Evolutionary conservation across 2,797 vertebrate species (phyloP).

Genomic region (Catostomus latipinnis): DNA sequence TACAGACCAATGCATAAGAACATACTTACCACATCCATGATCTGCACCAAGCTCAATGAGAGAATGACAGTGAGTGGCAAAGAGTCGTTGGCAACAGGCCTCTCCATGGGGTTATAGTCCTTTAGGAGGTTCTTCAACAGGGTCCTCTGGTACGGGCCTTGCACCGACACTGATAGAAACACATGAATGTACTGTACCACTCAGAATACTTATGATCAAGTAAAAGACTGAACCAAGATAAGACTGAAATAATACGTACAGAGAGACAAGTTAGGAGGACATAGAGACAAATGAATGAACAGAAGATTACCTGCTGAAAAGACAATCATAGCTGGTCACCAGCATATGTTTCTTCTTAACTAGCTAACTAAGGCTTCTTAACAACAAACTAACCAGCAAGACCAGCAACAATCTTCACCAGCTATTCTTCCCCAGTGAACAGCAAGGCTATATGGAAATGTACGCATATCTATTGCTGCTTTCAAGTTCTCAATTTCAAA

Average conservation of each 20-base stretch:
- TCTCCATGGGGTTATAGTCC: conserved; percentile 95
- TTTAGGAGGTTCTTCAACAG: conserved; percentile 93
- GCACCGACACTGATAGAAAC: conserved; percentile 82
- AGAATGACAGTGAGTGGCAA: conserved; percentile 90
- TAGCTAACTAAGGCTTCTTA: no score
- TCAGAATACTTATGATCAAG: not conserved
- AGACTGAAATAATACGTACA: not conserved
- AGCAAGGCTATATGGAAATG: no score
- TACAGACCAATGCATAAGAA: not conserved
- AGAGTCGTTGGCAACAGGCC: conserved; percentile 94
- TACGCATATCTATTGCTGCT: no score
- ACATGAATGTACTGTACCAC: conserved; percentile 3
- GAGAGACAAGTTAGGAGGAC: not conserved
- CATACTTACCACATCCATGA: conserved; percentile 94
- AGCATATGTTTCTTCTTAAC: no score
- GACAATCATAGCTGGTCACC: no score
- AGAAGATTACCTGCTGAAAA: not conserved
- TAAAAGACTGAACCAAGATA: not conserved
- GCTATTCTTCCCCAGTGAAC: no score
- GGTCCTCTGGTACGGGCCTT: conserved; percentile 95
- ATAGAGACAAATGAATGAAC: not conserved
- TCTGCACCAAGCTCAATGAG: conserved; percentile 91
- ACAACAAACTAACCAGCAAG: no score
- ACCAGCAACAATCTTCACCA: no score
- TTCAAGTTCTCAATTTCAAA: no score